phyloP scores from a whole-genome alignment of 2,888 invertebrate genomes.

The Temnothorax unifasciatus region DNA sequence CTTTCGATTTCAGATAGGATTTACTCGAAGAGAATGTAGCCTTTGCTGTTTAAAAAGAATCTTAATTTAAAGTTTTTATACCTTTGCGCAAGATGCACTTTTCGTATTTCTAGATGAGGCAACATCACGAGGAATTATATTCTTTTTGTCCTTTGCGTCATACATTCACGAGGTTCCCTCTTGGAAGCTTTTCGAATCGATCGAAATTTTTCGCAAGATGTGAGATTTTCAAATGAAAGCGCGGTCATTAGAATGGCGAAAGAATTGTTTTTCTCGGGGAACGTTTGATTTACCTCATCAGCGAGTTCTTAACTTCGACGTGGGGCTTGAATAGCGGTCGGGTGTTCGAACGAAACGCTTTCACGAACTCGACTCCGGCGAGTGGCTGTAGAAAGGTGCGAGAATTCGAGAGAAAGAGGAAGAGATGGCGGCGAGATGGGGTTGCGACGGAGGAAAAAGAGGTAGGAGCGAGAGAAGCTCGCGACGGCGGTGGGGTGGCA shows the following conservation, averaged over 20 bases:
- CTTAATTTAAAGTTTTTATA: constrained; percentile 33
- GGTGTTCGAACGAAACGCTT: constrained; percentile 67
- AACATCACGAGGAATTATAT: constrained; percentile 15
- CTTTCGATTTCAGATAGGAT: constrained; percentile 17
- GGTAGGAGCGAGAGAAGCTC: constrained; percentile 23
- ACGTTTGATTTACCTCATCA: constrained; percentile 70
- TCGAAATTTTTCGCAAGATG: constrained; percentile 27
- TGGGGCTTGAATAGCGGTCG: constrained; percentile 61
- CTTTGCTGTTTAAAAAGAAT: constrained; percentile 17
- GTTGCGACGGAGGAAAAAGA: constrained; percentile 12
- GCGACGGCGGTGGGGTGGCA: constrained; percentile 56
- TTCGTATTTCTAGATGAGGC: constrained; percentile 14
- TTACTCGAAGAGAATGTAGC: neutral
- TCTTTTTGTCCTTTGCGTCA: neutral
- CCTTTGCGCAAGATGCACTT: neutral
- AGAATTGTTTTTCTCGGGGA: constrained; percentile 56
- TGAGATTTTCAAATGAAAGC: constrained; percentile 42
- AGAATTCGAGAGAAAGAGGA: constrained; percentile 35
- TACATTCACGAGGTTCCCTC: neutral
- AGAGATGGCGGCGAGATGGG: neutral
- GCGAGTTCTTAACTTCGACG: constrained; percentile 66
- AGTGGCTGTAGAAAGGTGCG: constrained; percentile 51
- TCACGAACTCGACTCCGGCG: constrained; percentile 58
- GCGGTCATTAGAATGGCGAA: constrained; percentile 53
- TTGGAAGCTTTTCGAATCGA: neutral